Evolutionary conservation across 2,113 vertebrate species (phyloP).

Genomic region (Urocitellus parryii): DNA sequence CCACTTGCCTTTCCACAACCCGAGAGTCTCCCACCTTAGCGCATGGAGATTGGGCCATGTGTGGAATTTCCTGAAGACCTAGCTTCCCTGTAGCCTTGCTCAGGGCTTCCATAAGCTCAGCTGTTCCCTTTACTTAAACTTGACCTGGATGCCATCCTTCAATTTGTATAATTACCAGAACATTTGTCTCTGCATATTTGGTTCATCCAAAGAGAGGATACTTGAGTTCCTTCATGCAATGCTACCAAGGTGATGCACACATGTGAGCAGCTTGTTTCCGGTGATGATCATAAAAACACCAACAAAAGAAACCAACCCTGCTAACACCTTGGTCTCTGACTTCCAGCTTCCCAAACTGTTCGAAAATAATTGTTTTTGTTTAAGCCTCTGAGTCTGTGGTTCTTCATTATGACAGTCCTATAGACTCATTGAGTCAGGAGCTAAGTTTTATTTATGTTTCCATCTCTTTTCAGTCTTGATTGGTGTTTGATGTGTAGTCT

Average conservation of each 20-base stretch:
- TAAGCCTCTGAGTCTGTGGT: background rate
- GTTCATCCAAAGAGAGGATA: background rate
- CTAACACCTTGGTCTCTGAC: background rate
- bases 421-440: background rate
- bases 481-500: background rate
- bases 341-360: background rate
- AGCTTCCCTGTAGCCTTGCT: background rate
- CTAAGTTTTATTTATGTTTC: background rate
- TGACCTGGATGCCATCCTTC: background rate
- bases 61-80: background rate
- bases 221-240: background rate
- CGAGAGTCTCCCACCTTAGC: background rate
- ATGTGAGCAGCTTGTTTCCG: background rate
- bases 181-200: constrained; percentile 13
- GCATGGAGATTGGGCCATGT: background rate
- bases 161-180: background rate
- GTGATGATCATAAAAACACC: background rate
- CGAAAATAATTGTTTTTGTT: background rate
- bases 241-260: background rate
- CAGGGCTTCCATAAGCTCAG: background rate
- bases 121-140: background rate
- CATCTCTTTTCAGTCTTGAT: background rate
- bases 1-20: accelerated
- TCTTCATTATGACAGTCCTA: background rate
- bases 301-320: background rate